Percentiles rank a stretch among this genome's conserved stretches.
These are phyloP conservation scores for Branchipolynoe longqiensis DNA, from an alignment of 2,888 invertebrate species.

Conservation along the genomic window DNA sequence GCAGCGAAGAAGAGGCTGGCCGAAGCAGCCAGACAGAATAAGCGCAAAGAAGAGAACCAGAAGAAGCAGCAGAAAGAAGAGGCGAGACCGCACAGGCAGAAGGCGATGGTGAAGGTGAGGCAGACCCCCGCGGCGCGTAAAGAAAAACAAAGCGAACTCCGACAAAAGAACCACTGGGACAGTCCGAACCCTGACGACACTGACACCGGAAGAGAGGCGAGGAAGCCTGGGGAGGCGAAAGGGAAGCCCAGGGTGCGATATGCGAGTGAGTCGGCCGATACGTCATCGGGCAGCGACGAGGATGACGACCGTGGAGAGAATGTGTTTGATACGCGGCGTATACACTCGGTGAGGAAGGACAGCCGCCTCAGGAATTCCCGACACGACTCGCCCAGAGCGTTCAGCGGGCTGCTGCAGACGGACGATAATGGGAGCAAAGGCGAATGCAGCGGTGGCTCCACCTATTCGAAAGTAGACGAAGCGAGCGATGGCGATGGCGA, in stretches of 20 bases:
- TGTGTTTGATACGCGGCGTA: constrained; percentile 5
- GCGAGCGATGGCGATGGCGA: neutral
- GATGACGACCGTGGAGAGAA: neutral
- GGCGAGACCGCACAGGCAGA: neutral
- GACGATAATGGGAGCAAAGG: neutral
- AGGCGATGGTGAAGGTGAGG: neutral
- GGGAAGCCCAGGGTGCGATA: neutral
- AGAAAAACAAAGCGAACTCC: too few relatives aligned
- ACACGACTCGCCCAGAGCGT: neutral
- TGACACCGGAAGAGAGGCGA: neutral
- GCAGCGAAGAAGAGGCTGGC: too few relatives aligned
- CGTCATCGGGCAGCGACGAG: too few relatives aligned
- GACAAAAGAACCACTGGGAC: too few relatives aligned
- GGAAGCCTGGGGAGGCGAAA: neutral
- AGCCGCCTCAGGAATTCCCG: neutral
- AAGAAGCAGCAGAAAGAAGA: constrained; percentile 23
- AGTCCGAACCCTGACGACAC: neutral
- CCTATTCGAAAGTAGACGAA: constrained; percentile 1
- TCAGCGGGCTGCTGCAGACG: constrained; percentile 7
- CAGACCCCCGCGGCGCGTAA: too few relatives aligned
- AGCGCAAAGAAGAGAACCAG: neutral
- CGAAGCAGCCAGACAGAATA: neutral
- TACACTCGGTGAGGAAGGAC: constrained; percentile 39
- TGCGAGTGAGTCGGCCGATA: too few relatives aligned
- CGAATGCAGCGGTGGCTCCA: too few relatives aligned